Evolutionary conservation across 2,113 vertebrate species (phyloP), one percentile per base, ranked within the genome.

Genomic region (Toxotes chatareus): DNA sequence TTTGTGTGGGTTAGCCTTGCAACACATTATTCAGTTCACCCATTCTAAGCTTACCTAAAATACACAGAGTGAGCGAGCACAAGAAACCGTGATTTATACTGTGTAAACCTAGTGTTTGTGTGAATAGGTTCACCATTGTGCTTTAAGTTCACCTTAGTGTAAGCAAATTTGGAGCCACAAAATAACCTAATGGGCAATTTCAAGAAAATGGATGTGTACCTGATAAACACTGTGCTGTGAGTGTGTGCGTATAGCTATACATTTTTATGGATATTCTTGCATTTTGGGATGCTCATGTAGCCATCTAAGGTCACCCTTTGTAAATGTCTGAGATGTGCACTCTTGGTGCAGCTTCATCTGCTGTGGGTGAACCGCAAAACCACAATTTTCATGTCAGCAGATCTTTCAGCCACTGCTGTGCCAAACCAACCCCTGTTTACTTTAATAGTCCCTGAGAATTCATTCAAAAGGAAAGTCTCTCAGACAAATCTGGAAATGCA

Each of bases 371-470:
- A 76, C 76, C 68, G 6, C 79, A 47, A 80, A 87, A 66, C 78
- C 79, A 53, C 83, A 51, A 74, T 83, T 79, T 79, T 83, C 59
- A 76, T 74, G 86, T 89, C 88, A 89, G 89, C 84, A 92, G 55
- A 84, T 87, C 83, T 72, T 67, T 69, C 19, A 66, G 27, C 53
- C 61, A 36, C 4, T 7, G 16, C 66, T 23, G 49, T 84, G 88
- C 90, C 87, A 91, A 92, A 91, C 85, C 85, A 76, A 60, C 42
- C 66, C 56, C 38, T 89, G 86, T 93, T 91, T 90, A 91, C 85
- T 91, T 82, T 85, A 90, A 92, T 85, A 79, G 65, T 69, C 84
- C 74, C 67, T 51, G 36, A 75, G 76, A 88, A 71, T 86, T 90
- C 57, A 63, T 62, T 46, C 47, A 66, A 21, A 80, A 60, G 73